Base-by-base conservation (phyloP, 2,888 invertebrate species). In the Dromius quadrimaculatus region DNA sequence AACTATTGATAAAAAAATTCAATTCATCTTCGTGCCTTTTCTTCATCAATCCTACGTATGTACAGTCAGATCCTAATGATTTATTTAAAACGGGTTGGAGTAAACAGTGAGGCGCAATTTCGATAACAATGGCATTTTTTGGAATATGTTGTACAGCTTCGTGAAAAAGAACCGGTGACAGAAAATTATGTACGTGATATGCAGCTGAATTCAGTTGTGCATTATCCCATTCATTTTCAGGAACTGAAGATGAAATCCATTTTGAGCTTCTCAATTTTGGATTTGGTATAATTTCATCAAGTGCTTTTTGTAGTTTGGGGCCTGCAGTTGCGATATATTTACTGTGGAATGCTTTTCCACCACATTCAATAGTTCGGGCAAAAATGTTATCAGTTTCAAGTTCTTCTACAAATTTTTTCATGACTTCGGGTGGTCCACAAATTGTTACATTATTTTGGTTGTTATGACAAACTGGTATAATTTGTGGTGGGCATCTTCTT, bases 241-340 rank as follows among this genome's bases (percentile, higher is more conserved):
- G 95, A 77, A 98, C 92, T 59, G 97, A 97, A 17, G 96, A 93
- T 72, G 96, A 95, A 70, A 98, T 86, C 98, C 99, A 99, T 76
- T 90, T 89, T 0, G 87, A 74, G 0, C 92, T 89, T 74, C 98
- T 89, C 73, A 89, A 89, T 81, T 91, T 92, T 1, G 95, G 92
- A 71, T 85, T 87, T 0, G 91, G 87, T 76, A 98, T 93, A 68
- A 97, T 90, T 82, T 89, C 88, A 77, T 94, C 92, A 45, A 96
- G 86, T 72, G 89, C 89, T 76, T 88, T 86, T 71, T 90, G 88
- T 76, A 97, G 86, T 82, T 89, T 90, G 20, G 94, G 93, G 63
- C 93, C 95, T 41, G 93, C 95, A 28, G 90, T 87, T 2, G 92
- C 91, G 78, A 97, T 93, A 83, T 94, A 95, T 81, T 91, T 90